These are phyloP conservation scores for Latrodectus hesperus DNA, from an alignment of 2,888 invertebrate genomes.

Conservation along the genomic window DNA sequence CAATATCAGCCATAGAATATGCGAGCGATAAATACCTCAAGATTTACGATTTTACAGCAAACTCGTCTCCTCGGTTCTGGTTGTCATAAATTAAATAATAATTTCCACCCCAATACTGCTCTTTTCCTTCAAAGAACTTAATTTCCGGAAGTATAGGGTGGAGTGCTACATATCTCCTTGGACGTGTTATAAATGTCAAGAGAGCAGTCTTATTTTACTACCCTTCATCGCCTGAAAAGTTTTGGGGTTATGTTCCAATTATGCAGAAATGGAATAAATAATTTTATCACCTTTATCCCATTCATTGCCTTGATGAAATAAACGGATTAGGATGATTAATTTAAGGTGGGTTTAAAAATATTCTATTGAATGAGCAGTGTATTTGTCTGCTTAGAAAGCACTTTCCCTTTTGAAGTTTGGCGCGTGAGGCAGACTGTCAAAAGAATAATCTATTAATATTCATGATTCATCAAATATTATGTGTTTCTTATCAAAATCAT, in stretches of 20 bases:
- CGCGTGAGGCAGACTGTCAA: too few relatives aligned
- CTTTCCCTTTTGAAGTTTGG: too few relatives aligned
- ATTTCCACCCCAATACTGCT: conserved; percentile 49
- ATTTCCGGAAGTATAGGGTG: conserved; percentile 64
- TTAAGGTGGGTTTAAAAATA: not conserved
- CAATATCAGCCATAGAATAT: too few relatives aligned
- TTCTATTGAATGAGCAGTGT: not conserved
- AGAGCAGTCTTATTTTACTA: conserved; percentile 21
- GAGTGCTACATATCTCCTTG: conserved; percentile 31
- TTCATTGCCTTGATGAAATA: not conserved
- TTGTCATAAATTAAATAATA: conserved; percentile 65
- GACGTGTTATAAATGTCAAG: conserved; percentile 55
- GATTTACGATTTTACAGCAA: conserved; percentile 47
- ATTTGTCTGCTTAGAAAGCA: too few relatives aligned
- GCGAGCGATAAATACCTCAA: conserved; percentile 26
- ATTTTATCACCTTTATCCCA: not conserved
- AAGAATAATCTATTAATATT: too few relatives aligned
- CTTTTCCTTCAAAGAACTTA: conserved; percentile 43
- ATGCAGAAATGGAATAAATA: conserved; percentile 26
- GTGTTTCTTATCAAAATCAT: too few relatives aligned
- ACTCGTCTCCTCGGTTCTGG: conserved; percentile 31
- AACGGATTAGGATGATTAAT: not conserved
- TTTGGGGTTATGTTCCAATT: conserved; percentile 23
- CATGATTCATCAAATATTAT: too few relatives aligned
- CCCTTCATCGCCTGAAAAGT: conserved; percentile 34